Percentiles rank a stretch among this genome's conserved stretches.
phyloP scores from a whole-genome alignment of 2,113 vertebrate genomes.

The Apistogramma diplotaenia region DNA sequence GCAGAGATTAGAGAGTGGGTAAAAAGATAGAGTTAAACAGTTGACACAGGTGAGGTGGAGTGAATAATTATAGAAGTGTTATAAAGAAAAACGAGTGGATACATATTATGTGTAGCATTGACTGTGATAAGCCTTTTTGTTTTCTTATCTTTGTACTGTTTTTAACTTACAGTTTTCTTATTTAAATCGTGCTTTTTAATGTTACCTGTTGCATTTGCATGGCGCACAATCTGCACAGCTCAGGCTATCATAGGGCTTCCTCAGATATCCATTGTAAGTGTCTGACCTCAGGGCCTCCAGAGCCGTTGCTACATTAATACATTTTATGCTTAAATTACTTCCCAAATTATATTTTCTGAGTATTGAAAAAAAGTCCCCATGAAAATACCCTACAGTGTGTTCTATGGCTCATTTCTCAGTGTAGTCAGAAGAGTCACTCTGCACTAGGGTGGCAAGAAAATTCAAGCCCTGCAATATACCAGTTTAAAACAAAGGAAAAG shows the following conservation, averaged over 20 bases:
- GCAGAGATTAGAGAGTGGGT: background rate
- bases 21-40: conserved; percentile 8
- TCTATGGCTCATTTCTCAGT: background rate
- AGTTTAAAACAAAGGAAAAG: no score
- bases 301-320: background rate
- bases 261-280: background rate
- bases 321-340: background rate
- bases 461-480: fast-evolving
- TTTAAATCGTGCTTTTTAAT: background rate
- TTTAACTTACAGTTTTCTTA: background rate
- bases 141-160: background rate
- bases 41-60: background rate
- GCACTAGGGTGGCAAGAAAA: background rate
- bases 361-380: background rate
- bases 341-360: background rate
- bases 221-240: background rate
- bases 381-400: background rate
- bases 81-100: background rate
- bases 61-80: background rate
- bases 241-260: background rate
- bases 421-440: background rate
- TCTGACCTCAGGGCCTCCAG: background rate
- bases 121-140: background rate
- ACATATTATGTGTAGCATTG: background rate
- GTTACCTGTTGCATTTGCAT: background rate